phyloP scores from a whole-genome alignment of 2,797 vertebrate species.

The Lithobates sylvaticus region DNA sequence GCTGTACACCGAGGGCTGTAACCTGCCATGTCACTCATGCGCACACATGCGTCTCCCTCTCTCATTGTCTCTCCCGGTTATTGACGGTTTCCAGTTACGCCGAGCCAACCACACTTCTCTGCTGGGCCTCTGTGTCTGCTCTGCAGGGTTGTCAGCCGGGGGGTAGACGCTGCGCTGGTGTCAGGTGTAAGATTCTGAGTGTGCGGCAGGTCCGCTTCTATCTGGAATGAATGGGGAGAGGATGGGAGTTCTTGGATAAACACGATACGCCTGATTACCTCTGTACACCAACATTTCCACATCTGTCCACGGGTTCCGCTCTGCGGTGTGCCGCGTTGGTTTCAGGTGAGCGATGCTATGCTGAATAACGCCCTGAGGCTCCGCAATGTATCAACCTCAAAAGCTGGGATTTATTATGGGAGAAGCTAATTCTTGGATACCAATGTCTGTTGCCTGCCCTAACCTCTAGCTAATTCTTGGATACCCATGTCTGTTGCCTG shows the following conservation, averaged over 20 bases:
- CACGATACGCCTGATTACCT: not conserved
- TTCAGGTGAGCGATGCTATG: not conserved
- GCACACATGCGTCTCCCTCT: not conserved
- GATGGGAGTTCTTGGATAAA: constrained; percentile 16
- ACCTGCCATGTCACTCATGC: not conserved
- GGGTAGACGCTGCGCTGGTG: not conserved
- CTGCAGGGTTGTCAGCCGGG: not conserved
- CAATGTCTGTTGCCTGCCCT: too few relatives aligned
- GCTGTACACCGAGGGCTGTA: not conserved
- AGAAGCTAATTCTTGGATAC: too few relatives aligned
- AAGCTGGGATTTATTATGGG: too few relatives aligned
- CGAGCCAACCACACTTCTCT: not conserved
- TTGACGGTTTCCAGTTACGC: not conserved
- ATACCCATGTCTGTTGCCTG: too few relatives aligned
- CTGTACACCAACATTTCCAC: constrained; percentile 4
- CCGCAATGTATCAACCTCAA: not conserved
- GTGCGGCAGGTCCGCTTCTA: not conserved
- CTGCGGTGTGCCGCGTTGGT: not conserved
- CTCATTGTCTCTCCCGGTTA: not conserved
- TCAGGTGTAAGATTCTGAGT: not conserved
- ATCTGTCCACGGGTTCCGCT: not conserved
- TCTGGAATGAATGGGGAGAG: not conserved
- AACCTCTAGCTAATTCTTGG: too few relatives aligned
- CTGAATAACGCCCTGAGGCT: not conserved
- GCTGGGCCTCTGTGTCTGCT: not conserved